Percentiles rank a stretch among this genome's conserved stretches.
phyloP scores from a whole-genome alignment of 64 coral and sea anemone species.

The Anthopleura sola region DNA sequence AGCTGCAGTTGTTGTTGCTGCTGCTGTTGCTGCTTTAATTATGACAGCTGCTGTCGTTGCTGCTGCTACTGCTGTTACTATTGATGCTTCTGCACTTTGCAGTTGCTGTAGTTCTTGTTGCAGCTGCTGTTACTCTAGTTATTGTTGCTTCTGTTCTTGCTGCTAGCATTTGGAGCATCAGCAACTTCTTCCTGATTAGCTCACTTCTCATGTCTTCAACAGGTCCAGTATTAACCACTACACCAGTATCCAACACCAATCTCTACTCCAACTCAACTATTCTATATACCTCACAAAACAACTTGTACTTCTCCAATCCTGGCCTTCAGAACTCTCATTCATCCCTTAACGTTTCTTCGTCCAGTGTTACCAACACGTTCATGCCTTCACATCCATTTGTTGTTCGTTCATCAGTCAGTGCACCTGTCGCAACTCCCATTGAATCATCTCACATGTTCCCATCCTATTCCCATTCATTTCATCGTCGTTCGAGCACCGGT shows the following conservation, averaged over 20 bases:
- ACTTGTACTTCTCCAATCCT: neutral
- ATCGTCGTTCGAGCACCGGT: constrained; percentile 29
- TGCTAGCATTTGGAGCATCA: neutral
- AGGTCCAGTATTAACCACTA: constrained; percentile 9
- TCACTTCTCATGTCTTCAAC: constrained; percentile 8
- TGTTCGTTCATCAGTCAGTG: constrained; percentile 6
- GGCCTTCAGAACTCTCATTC: neutral
- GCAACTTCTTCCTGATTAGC: neutral
- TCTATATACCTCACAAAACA: neutral
- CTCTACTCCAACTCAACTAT: constrained; percentile 2
- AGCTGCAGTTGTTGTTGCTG: too few species aligned
- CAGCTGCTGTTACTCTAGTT: too few species aligned
- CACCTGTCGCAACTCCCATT: constrained; percentile 28
- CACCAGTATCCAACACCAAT: constrained; percentile 3
- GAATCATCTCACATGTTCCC: constrained; percentile 11
- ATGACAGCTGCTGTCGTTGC: too few species aligned
- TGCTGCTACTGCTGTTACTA: too few species aligned
- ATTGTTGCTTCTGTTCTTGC: neutral
- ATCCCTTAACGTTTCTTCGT: neutral
- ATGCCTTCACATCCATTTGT: neutral
- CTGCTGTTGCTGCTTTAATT: too few species aligned
- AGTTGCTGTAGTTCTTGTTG: too few species aligned
- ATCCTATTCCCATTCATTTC: constrained; percentile 32
- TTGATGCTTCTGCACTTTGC: too few species aligned
- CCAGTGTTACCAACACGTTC: neutral